phyloP scores from a whole-genome alignment of 2,797 vertebrate genomes.

The Aeoliscus strigatus region DNA sequence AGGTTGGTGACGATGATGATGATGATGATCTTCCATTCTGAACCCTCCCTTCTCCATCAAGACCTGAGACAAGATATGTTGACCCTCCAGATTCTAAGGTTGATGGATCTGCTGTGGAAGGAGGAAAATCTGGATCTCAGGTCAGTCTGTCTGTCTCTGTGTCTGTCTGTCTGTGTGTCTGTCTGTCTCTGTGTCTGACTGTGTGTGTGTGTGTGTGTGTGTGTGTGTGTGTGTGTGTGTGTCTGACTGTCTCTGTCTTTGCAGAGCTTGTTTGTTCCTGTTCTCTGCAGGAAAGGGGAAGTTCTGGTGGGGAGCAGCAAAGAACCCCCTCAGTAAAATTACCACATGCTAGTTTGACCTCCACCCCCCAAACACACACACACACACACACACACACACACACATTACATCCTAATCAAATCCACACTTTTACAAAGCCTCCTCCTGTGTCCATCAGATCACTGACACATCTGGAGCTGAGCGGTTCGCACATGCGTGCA shows the following conservation, averaged over 20 bases:
- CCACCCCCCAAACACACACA: conserved; percentile 27
- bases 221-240: conserved; percentile 1
- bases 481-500: too few relatives aligned
- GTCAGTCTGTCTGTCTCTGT: conserved; percentile 68
- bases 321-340: conserved; percentile 44
- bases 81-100: conserved; percentile 88
- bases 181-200: conserved; percentile 1
- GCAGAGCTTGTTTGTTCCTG: conserved; percentile 77
- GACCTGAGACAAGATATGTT: conserved; percentile 97
- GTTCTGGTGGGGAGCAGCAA: conserved; percentile 53
- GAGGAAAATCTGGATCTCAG: conserved; percentile 93
- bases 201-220: too few relatives aligned
- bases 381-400: conserved; percentile 15
- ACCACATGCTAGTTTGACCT: conserved; percentile 68
- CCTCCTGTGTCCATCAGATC: conserved; percentile 15
- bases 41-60: conserved; percentile 35
- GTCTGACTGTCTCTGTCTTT: conserved; percentile 12
- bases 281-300: conserved; percentile 75
- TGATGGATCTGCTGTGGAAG: conserved; percentile 98
- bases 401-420: conserved; percentile 43
- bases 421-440: conserved; percentile 35
- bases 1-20: too few relatives aligned
- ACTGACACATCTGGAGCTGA: conserved; percentile 59
- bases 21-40: too few relatives aligned
- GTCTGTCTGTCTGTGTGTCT: conserved; percentile 22